Evolutionary conservation across 2,113 vertebrate species (phyloP), one percentile per base, ranked within the genome.

Genomic region (Corythaeola cristata): DNA sequence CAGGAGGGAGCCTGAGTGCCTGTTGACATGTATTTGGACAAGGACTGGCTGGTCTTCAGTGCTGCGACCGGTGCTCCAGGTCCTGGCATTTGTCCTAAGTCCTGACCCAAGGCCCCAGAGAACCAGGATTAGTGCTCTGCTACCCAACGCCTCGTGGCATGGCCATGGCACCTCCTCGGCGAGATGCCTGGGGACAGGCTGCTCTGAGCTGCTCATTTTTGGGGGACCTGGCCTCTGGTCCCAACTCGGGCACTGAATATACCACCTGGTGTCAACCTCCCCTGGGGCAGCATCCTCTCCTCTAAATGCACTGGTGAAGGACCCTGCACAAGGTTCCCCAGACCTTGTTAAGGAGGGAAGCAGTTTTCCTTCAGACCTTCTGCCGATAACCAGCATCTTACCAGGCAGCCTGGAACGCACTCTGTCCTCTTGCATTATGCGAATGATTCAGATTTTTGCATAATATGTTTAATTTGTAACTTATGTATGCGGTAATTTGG

Each of bases 401-500:
- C 11, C 30, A 53, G 52, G 55, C 76, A 71, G 37, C 47, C 60
- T 41, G 47, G 41, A 69, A 39, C 0, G 1, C 23, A 20, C 24
- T 41, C 35, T 30, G 27, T 77, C 58, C 49, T 80, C 21, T 49
- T 77, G 60, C n/a, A 37, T 73, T 80, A 44, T 24, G 21, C 6
- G 16, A 93, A n/a, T 30, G 26, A 68, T 80, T 69, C 62, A 60
- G 60, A 88, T 69, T 95, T 97, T 66, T 82, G 33, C 56, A 66
- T 35, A 87, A 69, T 59, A 35, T 45, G 37, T 81, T 87, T 92
- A 50, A 74, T 91, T 89, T 91, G 45, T 72, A 68, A 79, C n/a
- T 90, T 84, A 39, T 3, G 30, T 63, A 64, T 41, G 45, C 19
- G 50, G 33, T 22, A 78, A 67, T 77, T 49, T 78, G 67, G 45